Base-by-base conservation (phyloP, 2,113 vertebrate species). In the Perca fluviatilis region DNA sequence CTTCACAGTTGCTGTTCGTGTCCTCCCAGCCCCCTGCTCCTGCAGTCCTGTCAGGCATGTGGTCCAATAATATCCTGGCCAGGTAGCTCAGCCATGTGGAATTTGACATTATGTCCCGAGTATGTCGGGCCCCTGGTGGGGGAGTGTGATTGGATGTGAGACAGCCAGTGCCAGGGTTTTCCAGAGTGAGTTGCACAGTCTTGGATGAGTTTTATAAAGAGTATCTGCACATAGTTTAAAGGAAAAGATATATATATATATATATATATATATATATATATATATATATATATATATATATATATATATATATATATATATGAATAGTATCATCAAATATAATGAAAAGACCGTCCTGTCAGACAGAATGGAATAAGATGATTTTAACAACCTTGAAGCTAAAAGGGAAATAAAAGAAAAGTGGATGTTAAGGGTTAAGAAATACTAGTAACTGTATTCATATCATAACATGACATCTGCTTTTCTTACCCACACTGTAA, bases 61-160 rank as follows among this genome's bases (percentile, higher is more conserved):
- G 74, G 73, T 79, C 88, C 92, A 84, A 65, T 93, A 91, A 92
- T 89, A 91, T 86, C 79, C 30, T 43, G 33, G 74, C 79, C 91
- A 94, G 94, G 94, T 95, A 93, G 92, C 91, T 93, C 62, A 82
- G 86, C 88, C 81, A 87, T 95, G 94, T 92, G 94, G 94, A 95
- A 95, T 95, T 94, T 94, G 87, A 93, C 93, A 91, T 92, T 72
- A 80, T 81, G 83, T 92, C 89, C 84, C 1, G 33, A 84, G 87
- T 82, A 84, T 50, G 86, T 68, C 21, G 33, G 85, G 84, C 85
- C 79, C 72, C 82, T 47, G 27, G 73, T 62, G 86, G 82, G 70
- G 73, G 85, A 87, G 89, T 91, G 90, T 89, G 84, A 88, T 84
- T 53, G 75, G 88, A 94, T 49, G 46, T 79, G 77, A 88, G 69